Base-by-base conservation (phyloP, 2,888 invertebrate genomes). In the Dynastes hyllus region DNA sequence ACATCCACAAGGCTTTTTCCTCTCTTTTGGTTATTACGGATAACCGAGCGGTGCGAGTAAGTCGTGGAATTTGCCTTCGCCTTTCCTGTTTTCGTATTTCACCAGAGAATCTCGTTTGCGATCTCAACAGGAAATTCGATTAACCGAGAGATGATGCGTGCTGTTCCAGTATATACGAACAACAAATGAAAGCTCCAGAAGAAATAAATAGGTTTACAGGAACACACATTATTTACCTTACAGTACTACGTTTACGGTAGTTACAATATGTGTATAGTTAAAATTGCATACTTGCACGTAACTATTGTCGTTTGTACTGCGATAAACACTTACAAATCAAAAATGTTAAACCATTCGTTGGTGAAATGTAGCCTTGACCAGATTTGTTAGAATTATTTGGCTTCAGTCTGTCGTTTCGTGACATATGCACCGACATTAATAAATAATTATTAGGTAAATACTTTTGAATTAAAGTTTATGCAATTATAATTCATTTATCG, bases 111-210 rank as follows among this genome's bases (percentile, higher is more conserved):
- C 73, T 73, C 73, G 73, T 58, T 58, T 37, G 58, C 37, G 58
- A 73, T 73, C 40, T 53, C 73, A 40, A 58, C 73, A 73, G 73
- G 73, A 75, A 75, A 75, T 75, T 75, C 73, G 73, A 75, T 75
- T 75, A 75, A 61, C 61, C 73, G 6, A 61, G 73, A 45, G 61
- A 75, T 75, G 61, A 63, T 45, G 73, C 73, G 61, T 61, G 73
- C 61, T 61, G 63, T 75, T 61, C 27, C 69, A 75, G 40, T n/a
- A 61, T n/a, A 75, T 45, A 45, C 73, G n/a, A 61, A 40, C 45
- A 75, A 75, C 50, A 75, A 75, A 75, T 61, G 58, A 40, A 63
- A 75, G 50, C 61, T 27, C 37, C 11, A 63, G 63, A 61, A 61
- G 50, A 27, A 58, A 58, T 58, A 58, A 58, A 58, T 22, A 16